Evolutionary conservation across 1,140 invertebrate genomes (phyloP).

Genomic region (Kradibia gibbosae): DNA sequence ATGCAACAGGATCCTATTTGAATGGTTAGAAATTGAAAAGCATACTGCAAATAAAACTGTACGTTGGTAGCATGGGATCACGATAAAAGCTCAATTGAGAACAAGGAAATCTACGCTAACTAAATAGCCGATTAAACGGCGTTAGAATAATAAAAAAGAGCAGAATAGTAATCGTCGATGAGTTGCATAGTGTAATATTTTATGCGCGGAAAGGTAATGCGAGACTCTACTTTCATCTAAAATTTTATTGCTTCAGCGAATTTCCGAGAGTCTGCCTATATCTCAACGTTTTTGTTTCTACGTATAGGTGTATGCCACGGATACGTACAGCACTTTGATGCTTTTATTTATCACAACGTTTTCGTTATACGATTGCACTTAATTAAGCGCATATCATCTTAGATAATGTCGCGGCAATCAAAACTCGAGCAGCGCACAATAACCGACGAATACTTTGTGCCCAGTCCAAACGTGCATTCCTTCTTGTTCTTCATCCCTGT

Average conservation of each 20-base stretch:
- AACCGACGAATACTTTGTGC: background rate
- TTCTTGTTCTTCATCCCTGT: background rate
- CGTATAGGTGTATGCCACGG: background rate
- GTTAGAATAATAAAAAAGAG: constrained; percentile 48
- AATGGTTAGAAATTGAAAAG: constrained; percentile 50
- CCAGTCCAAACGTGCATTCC: background rate
- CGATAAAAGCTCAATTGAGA: constrained; percentile 22
- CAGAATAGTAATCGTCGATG: constrained; percentile 38
- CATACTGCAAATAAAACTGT: background rate
- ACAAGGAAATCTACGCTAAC: background rate
- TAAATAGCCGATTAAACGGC: constrained; percentile 49
- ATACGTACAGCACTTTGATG: constrained; percentile 23
- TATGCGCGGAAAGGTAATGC: constrained; percentile 21
- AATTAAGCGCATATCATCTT: constrained; percentile 47
- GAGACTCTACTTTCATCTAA: constrained; percentile 44
- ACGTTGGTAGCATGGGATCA: constrained; percentile 11
- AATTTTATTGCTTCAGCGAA: constrained; percentile 52
- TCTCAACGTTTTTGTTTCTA: too few species aligned
- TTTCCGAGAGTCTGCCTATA: too few species aligned
- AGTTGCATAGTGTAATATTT: constrained; percentile 33
- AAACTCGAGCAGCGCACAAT: constrained; percentile 15
- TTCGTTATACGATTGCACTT: constrained; percentile 35
- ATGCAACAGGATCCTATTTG: background rate
- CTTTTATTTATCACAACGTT: constrained; percentile 40
- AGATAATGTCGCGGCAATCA: constrained; percentile 45